Evolutionary conservation across 2,888 invertebrate species (phyloP), one percentile per base, ranked within the genome.

Genomic region (Steromphala cineraria): DNA sequence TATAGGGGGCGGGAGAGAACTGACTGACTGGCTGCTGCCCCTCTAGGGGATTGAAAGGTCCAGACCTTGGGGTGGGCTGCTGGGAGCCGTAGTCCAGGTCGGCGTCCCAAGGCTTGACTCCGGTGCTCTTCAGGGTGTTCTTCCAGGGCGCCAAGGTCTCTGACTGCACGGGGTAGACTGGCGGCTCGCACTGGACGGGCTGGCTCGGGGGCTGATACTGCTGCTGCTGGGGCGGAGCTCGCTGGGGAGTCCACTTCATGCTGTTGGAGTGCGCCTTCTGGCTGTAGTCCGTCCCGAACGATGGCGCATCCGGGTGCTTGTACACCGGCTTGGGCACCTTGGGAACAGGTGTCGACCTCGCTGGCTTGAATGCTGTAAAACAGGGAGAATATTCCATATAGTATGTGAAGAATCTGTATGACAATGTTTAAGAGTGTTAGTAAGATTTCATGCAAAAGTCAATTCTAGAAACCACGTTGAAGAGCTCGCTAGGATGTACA

Each of bases 91-190:
- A 86, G 62, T 81, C 79, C 15, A 81, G 46, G 40, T 86, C 85
- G 31, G 24, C 21, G 55, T 86, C 85, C 86, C 86, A 86, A 40
- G 85, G 86, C 78, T 84, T 86, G 24, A 84, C 88, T 8, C 88
- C 89, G 3, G 87, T 82, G 24, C 86, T 53, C 36, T 81, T 81
- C 21, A 90, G 86, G n/a, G 85, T 82, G 79, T 83, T 86, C 8
- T 83, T 71, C 90, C 90, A 90, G 31, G 75, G 75, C n/a, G 62
- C 40, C 19, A 40, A 21, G 24, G 24, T 40, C 62, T 77, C 67
- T 0, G 75, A 67, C n/a, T 75, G 52, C 10, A 78, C 75, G 53
- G n/a, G 31, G 52, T 75, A 36, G 52, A 24, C 53, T 0, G 78
- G 55, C 7, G 78, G 67, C 62, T 62, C 62, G 4, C 36, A 67